Conservation (phyloP, 2,888 invertebrate species). For the Perithous albicinctus region DNA sequence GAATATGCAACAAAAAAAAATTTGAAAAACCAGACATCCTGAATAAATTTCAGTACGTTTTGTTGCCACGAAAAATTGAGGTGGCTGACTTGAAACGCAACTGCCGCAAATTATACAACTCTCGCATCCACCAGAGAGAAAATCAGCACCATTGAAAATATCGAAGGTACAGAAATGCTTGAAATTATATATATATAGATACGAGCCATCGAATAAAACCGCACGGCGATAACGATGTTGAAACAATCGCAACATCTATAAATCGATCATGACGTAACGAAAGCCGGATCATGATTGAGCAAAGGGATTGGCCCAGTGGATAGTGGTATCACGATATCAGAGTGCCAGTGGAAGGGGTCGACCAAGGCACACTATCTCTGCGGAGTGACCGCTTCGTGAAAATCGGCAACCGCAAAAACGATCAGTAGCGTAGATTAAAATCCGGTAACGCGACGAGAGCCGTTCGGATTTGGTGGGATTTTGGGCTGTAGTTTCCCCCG, state of each 20-base stretch:
- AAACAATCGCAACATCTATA: conserved; percentile 69
- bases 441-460: conserved; percentile 49
- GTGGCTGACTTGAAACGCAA: too few species aligned
- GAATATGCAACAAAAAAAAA: too few species aligned
- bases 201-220: conserved; percentile 55
- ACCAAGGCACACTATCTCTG: conserved; percentile 18
- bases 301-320: conserved; percentile 30
- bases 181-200: conserved; percentile 1
- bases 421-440: conserved; percentile 66
- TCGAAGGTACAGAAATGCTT: neutral
- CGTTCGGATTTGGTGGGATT: conserved; percentile 59
- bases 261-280: conserved; percentile 67
- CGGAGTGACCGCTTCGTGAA: conserved; percentile 53
- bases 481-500: conserved; percentile 24
- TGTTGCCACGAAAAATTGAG: too few species aligned
- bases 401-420: conserved; percentile 67
- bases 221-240: conserved; percentile 66
- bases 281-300: conserved; percentile 61
- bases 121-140: too few species aligned
- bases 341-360: neutral
- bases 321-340: conserved; percentile 1
- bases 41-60: too few species aligned
- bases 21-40: too few species aligned
- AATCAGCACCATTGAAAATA: too few species aligned
- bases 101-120: neutral